Base-by-base conservation (phyloP, 1,140 invertebrate species). In the Brachionus sp. region DNA sequence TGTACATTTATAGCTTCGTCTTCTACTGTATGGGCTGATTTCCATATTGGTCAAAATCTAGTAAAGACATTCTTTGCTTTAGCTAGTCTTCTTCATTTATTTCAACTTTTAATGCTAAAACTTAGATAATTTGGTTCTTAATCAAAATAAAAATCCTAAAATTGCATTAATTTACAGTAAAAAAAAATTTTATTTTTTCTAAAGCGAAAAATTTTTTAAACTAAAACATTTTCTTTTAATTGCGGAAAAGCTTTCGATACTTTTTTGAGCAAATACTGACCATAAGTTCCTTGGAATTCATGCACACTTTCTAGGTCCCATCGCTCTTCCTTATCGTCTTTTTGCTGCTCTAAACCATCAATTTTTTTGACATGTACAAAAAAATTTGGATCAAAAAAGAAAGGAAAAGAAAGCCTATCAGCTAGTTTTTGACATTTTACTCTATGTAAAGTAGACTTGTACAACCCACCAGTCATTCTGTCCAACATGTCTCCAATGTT, bases 401-500 rank as follows among this genome's bases (percentile, higher is more conserved):
- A 80, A 19, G 77, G 77, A 62, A 62, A 80, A 3, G 77, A 80
- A 29, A 80, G 37, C 23, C 77, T 44, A 62, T 80, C 62, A 46
- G 0, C 13, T 39, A 1, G 7, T 10, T 25, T 62, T 53, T 57
- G 29, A 39, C 23, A 16, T 25, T 29, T 29, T 35, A 80, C 77
- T 13, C 77, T 44, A 37, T 80, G 77, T 10, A 57, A 50, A 23
- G 77, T 80, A 9, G 77, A 80, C 44, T 19, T 53, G 13, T 80
- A 80, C 16, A 57, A 2, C 19, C 77, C 77, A 25, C 53, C 91
- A 9, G 93, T 94, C 93, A 93, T 94, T 46, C 91, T 90, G 62
- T 93, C 92, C 42, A 95, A 87, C 66, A 94, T 90, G 86, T 94
- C 93, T 23, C 93, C 94, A 25, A 92, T 92, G 85, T 94, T 94